Percentiles rank a stretch among this genome's conserved stretches.
Conservation (phyloP, 92 coral and sea anemone species). For the Ricordea florida region DNA sequence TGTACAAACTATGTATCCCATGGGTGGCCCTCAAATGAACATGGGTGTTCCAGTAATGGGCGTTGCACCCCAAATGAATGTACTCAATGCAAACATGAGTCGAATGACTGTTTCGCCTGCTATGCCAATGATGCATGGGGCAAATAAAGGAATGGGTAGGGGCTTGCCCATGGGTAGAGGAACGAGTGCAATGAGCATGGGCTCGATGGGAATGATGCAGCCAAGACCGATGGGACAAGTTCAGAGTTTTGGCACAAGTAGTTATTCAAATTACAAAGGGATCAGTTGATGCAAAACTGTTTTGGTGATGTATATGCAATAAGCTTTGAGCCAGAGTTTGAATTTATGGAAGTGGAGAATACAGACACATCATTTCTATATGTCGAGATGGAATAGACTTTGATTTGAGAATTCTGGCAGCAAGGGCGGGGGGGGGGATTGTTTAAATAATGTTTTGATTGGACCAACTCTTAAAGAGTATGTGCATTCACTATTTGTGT, state of each 20-base stretch:
- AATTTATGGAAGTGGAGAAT: too few relatives aligned
- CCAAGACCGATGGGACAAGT: conserved; percentile 61
- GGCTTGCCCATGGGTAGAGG: conserved; percentile 37
- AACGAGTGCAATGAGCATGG: conserved; percentile 26
- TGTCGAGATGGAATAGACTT: too few relatives aligned
- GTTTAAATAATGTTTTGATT: too few relatives aligned
- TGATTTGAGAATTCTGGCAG: too few relatives aligned
- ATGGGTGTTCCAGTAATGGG: conserved; percentile 50
- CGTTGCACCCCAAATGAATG: conserved; percentile 59
- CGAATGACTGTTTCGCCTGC: conserved; percentile 69
- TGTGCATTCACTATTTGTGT: too few relatives aligned
- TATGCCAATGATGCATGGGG: conserved; percentile 70
- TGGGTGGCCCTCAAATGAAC: conserved; percentile 32
- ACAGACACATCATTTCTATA: too few relatives aligned
- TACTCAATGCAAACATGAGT: conserved; percentile 61
- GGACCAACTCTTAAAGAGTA: too few relatives aligned
- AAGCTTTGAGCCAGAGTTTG: too few relatives aligned
- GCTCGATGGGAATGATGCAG: conserved; percentile 54
- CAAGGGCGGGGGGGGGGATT: too few relatives aligned
- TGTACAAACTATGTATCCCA: conserved; percentile 40
- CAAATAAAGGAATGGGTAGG: conserved; percentile 48
- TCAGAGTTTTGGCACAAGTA: conserved; percentile 64
- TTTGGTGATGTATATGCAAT: too few relatives aligned
- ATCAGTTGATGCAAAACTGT: conserved; percentile 68
- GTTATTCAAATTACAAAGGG: conserved; percentile 76